Base-by-base conservation (phyloP, 2,113 vertebrate species). In the Miniopterus natalensis region DNA sequence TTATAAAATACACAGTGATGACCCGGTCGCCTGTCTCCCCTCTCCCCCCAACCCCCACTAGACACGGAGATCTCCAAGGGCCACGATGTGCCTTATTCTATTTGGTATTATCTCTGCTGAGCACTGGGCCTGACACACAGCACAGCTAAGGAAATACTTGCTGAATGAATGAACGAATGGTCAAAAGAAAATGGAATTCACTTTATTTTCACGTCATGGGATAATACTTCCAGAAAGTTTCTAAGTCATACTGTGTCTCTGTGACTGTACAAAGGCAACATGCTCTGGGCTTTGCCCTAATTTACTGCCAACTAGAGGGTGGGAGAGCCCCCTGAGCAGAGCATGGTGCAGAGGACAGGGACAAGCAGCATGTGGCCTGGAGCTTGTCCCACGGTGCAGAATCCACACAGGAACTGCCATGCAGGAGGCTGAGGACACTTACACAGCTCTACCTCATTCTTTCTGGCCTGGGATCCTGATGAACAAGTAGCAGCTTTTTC, bases 231-330 rank as follows among this genome's bases (percentile, higher is more conserved):
- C 70, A 23, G 90, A 81, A 25, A 84, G 59, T 93, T 70, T 78
- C 65, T 29, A 88, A 85, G 86, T 92, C 45, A 66, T 9, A 51
- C 65, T 73, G n/a, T 74, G 40, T 92, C 36, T 84, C 81, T 81
- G 4, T 20, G 15, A 63, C 70, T 47, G 18, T 55, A 86, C 86
- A 57, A 0, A 88, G 79, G 71, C 8, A 57, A 21, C 3, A 5
- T 40, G 61, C 29, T 92, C 40, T 8, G 51, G 68, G 84, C 21
- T 77, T 47, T 93, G 87, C 65, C 84, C 93, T 96, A 79, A 93
- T 53, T 95, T 15, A 95, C 79, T 42, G 71, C 8, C 47, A 25
- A 3, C 45, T 23, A 31, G 36, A 71, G 51, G 1, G 17, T 45
- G 12, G 51, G 47, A 27, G 12, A 18, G 49, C 14, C 6, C 79